Evolutionary conservation across 2,113 vertebrate genomes (phyloP).

Genomic region (Corythoichthys intestinalis): DNA sequence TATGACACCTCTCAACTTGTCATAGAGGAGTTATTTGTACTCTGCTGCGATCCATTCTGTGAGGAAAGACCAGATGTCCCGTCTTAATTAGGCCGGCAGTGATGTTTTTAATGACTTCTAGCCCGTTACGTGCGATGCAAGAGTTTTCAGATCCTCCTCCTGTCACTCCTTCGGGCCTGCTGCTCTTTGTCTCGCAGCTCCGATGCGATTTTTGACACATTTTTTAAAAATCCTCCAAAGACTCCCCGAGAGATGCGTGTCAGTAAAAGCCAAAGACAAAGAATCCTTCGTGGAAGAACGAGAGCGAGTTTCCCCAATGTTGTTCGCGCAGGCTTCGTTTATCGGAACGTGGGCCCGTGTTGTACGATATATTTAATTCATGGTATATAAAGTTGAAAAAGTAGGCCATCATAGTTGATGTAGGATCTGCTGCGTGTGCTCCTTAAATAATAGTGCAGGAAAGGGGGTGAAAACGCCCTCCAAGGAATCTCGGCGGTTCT

Average conservation of each 20-base stretch:
- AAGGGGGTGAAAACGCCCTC: conserved; percentile 34
- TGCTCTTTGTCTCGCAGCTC: conserved; percentile 52
- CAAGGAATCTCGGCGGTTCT: conserved; percentile 51
- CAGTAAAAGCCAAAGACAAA: conserved; percentile 29
- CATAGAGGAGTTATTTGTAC: conserved; percentile 76
- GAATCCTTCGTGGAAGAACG: conserved; percentile 40
- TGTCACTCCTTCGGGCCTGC: conserved; percentile 57
- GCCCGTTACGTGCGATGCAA: conserved; percentile 68
- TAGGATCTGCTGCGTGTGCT: conserved; percentile 55
- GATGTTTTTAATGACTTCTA: conserved; percentile 81
- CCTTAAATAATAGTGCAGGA: conserved; percentile 66
- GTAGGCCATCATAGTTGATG: conserved; percentile 66
- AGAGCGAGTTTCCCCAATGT: conserved; percentile 56
- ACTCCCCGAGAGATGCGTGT: conserved; percentile 13
- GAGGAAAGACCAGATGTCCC: conserved; percentile 82
- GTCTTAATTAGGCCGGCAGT: conserved; percentile 91
- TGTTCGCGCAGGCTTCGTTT: conserved; percentile 44
- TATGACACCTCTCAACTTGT: conserved; percentile 79
- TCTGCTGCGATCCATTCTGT: conserved; percentile 70
- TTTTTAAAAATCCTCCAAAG: conserved; percentile 56
- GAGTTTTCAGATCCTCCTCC: conserved; percentile 69
- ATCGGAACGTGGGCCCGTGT: conserved; percentile 35
- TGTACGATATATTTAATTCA: conserved; percentile 69
- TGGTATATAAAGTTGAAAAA: conserved; percentile 65
- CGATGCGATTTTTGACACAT: conserved; percentile 57